Base-by-base conservation (phyloP, 1,140 invertebrate species). In the Drosophila nasuta region DNA sequence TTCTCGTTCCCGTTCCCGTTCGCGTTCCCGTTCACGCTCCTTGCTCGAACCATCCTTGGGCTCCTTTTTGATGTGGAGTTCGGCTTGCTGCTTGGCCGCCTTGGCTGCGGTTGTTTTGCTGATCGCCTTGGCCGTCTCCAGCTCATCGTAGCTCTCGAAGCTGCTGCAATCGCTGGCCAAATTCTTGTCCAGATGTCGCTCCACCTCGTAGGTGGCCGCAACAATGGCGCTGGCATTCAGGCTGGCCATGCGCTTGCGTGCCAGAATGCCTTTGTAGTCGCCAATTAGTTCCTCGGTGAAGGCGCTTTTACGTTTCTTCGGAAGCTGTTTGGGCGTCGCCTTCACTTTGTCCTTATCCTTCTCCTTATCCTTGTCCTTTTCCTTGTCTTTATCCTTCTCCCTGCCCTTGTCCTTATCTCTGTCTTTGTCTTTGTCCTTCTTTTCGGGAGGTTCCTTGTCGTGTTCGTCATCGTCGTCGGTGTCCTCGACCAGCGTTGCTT, bases 151-250 rank as follows among this genome's bases (percentile, higher is more conserved):
- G 51, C 93, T 93, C 13, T 93, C 93, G 54, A 93, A 93, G 49
- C 94, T 94, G 62, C 94, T 94, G 67, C 90, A 85, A 69, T 91
- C 88, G 13, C 80, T 91, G 38, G 82, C 91, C 56, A 92, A 52
- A 62, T 92, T 92, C 70, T 91, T 90, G 63, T 92, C 91, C 59
- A 92, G 38, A 62, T 92, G 92, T 0, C 92, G 77, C 46, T 95
- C 94, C 92, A 96, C 96, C 90, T 98, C 97, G 89, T 98, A 98
- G 69, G 96, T 97, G 17, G 97, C 97, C 1, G 97, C 97, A 73
- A 98, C 93, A 77, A 98, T 98, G 11, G 97, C 97, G 7, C 96
- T 96, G 7, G 97, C 97, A 93, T 98, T 98, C 17, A 98, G 93
- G 88, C 96, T 98, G 7, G 97, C 97, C 97, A 98, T 98, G 28